Percentiles rank a stretch among this genome's conserved stretches.
Evolutionary conservation across 2,113 vertebrate genomes (phyloP).

Genomic region (Corapipo altera): DNA sequence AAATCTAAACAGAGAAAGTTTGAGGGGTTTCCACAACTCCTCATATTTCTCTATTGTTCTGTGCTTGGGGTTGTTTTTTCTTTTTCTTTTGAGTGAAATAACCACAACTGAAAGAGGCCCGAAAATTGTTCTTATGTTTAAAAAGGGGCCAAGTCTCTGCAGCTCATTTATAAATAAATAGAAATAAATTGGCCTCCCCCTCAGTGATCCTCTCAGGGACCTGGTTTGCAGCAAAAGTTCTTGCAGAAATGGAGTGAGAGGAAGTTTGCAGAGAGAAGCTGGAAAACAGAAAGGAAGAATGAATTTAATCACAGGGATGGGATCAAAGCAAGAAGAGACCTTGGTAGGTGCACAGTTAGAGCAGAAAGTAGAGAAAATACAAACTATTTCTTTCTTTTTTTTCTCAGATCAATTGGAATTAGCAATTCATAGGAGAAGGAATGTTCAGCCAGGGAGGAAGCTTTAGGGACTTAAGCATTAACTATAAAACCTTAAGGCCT

Average conservation of each 20-base stretch:
- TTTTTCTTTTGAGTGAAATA: not conserved
- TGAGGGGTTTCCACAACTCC: constrained; percentile 11
- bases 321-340: not conserved
- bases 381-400: not conserved
- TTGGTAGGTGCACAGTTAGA: not conserved
- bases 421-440: not conserved
- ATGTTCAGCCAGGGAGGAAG: not conserved
- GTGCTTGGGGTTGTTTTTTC: not conserved
- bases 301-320: not conserved
- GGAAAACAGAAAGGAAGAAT: constrained; percentile 44
- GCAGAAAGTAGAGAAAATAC: not conserved
- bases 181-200: not conserved
- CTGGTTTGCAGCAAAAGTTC: not conserved
- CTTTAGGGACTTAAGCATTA: not conserved
- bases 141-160: not conserved
- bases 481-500: not conserved
- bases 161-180: not conserved
- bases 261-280: constrained; percentile 32
- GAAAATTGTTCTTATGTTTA: not conserved
- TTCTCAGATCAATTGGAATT: not conserved
- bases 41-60: not conserved
- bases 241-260: not conserved
- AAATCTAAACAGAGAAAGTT: not conserved
- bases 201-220: not conserved
- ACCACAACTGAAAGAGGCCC: not conserved